Percentiles rank a stretch among this genome's conserved stretches.
These are phyloP conservation scores for Azemiops feae DNA, from an alignment of 2,113 vertebrate genomes.

Conservation along the genomic window DNA sequence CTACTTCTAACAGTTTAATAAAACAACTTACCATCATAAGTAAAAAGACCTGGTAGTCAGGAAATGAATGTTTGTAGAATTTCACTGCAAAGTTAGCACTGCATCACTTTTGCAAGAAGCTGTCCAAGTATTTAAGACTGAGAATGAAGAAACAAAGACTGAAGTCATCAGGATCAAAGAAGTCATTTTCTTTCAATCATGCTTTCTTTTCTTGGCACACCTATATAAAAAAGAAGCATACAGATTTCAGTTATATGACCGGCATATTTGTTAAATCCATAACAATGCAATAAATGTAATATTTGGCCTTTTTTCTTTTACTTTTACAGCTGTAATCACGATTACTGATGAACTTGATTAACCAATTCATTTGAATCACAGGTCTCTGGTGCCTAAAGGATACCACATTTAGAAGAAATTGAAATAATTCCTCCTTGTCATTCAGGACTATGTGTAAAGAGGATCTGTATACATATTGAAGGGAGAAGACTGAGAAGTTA, in stretches of 20 bases:
- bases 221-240: neutral
- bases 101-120: neutral
- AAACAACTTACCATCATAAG: neutral
- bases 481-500: neutral
- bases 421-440: neutral
- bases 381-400: neutral
- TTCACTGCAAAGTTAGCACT: slow-evolving; percentile 1
- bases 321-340: neutral
- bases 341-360: neutral
- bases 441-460: neutral
- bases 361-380: neutral
- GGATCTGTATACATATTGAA: neutral
- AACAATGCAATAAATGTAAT: neutral
- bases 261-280: neutral
- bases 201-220: neutral
- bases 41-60: neutral
- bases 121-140: slow-evolving; percentile 5
- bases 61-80: neutral
- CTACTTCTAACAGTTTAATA: neutral
- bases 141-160: neutral
- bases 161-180: neutral
- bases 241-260: neutral
- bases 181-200: neutral
- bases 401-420: neutral
- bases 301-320: neutral